Conservation (phyloP, 1,140 invertebrate genomes). For the Adoxophyes honmai region DNA sequence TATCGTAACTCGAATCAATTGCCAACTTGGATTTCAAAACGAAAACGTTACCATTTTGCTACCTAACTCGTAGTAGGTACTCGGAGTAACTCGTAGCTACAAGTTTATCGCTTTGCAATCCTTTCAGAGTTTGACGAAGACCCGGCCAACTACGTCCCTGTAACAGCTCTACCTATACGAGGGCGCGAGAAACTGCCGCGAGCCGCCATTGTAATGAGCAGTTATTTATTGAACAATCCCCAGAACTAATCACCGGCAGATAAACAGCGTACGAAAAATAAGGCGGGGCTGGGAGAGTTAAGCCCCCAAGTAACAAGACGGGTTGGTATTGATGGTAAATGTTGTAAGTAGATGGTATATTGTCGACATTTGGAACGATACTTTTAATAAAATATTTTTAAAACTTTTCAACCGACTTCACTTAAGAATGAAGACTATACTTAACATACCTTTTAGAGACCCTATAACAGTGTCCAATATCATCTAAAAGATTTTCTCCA, state of each 20-base stretch:
- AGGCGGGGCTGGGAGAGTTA: constrained; percentile 13
- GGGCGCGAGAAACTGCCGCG: constrained; percentile 39
- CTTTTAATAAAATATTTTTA: too few species aligned
- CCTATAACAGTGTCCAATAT: too few species aligned
- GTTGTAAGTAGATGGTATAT: neutral
- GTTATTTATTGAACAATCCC: constrained; percentile 56
- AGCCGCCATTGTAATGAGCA: constrained; percentile 54
- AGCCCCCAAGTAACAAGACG: neutral
- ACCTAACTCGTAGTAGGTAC: too few species aligned
- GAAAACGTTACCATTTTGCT: too few species aligned
- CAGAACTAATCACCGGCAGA: constrained; percentile 35
- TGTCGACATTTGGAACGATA: neutral
- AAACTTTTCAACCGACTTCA: too few species aligned
- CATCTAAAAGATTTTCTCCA: too few species aligned
- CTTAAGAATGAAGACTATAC: too few species aligned
- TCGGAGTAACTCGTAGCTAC: too few species aligned
- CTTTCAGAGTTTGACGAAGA: neutral
- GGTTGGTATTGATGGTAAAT: neutral
- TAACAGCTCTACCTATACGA: constrained; percentile 22
- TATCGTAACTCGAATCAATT: too few species aligned
- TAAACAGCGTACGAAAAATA: constrained; percentile 13
- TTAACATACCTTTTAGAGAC: too few species aligned
- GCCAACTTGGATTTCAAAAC: too few species aligned
- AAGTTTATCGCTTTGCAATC: too few species aligned
- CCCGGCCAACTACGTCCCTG: constrained; percentile 26